A percentile compares a stretch with the other conserved stretches of the same genome.
phyloP scores from a whole-genome alignment of 64 coral and sea anemone species.

The Catalaphyllia jardinei region DNA sequence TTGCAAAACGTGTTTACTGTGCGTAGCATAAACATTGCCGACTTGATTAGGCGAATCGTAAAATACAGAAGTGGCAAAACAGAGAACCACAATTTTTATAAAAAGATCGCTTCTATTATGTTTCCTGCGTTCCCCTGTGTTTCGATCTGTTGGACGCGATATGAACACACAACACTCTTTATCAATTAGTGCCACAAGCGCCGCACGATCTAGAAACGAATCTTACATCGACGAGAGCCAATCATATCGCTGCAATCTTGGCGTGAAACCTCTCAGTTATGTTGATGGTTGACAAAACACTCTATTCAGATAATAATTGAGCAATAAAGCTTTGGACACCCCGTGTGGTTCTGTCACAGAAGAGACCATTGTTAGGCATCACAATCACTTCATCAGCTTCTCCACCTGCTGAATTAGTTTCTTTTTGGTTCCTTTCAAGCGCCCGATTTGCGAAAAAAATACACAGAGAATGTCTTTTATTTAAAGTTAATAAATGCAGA shows the following conservation, averaged over 20 bases:
- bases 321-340: background rate
- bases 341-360: background rate
- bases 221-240: background rate
- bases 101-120: background rate
- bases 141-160: background rate
- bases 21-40: background rate
- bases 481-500: too few species aligned
- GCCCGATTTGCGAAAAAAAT: background rate
- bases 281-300: constrained; percentile 17
- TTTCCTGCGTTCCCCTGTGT: background rate
- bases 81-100: background rate
- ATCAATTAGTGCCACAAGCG: background rate
- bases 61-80: background rate
- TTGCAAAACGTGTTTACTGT: constrained; percentile 5
- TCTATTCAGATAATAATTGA: constrained; percentile 8
- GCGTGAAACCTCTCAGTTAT: background rate
- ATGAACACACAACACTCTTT: background rate
- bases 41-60: background rate
- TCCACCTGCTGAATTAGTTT: background rate
- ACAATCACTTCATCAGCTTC: background rate
- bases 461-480: background rate
- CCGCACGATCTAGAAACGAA: background rate
- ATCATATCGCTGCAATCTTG: background rate
- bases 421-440: background rate
- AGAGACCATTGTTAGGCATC: background rate